Evolutionary conservation across 2,888 invertebrate species (phyloP), one percentile per base, ranked within the genome.

Genomic region (Lasioglossum marginatum): DNA sequence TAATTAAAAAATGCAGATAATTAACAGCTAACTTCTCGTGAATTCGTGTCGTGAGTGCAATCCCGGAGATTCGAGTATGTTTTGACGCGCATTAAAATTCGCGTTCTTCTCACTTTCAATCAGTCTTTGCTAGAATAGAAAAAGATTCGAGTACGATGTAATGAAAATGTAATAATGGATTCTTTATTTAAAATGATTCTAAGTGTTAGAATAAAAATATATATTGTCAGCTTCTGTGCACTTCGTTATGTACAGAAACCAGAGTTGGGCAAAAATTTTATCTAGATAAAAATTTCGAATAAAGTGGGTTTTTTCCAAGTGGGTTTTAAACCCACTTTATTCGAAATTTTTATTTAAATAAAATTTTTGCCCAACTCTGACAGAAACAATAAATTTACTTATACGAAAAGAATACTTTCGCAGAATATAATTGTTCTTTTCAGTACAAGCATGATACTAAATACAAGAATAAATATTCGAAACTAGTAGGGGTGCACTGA

Each of bases 1-100:
- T 77, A 79, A 82, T 87, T 89, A 74, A 82, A 77, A 73, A 80
- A 70, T 72, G 75, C 34, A 81, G 72, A 85, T 83, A 87, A 89
- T 85, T 78, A 79, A 66, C 78, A 14, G 72, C 23, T 37, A 37
- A 27, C 66, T 78, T 43, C 43, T 82, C 77, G 57, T 19, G 52
- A 71, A 57, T 70, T 81, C 57, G 52, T 6, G 71, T 57, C 16
- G 73, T 77, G 34, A 86, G 71, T 31, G 23, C 43, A 71, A 48
- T 83, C 48, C 66, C 4, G 14, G 19, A 43, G 43, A 14, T 63
- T 57, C 34, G 52, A 45, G 34, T 14, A 52, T 52, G 48, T 52
- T 73, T 52, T 14, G 2, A 52, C 45, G 34, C 23, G n/a, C 12
- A n/a, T 5, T 70, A 40, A 70, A 70, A 40, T 40, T 40, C n/a